Evolutionary conservation across 1,140 invertebrate species (phyloP).

Genomic region (Chrysopa pallens): DNA sequence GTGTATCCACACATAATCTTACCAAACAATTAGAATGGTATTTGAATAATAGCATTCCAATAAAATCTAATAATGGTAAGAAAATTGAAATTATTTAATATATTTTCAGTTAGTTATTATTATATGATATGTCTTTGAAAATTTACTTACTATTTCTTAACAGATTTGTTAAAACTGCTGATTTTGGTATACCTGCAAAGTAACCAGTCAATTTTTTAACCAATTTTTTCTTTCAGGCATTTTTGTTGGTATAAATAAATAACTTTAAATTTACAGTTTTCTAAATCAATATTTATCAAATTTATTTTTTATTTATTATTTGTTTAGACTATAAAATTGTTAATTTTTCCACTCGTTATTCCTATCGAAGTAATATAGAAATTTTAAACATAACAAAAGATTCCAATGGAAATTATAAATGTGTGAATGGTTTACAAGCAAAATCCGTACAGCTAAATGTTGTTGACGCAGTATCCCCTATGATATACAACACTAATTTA

Average conservation of each 20-base stretch:
- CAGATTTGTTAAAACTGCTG: no score
- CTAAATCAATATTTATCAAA: no score
- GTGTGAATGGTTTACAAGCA: constrained; percentile 9
- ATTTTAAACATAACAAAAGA: constrained; percentile 7
- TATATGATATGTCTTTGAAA: no score
- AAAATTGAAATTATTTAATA: no score
- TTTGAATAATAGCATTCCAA: constrained; percentile 5
- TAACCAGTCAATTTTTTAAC: no score
- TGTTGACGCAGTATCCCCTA: constrained; percentile 14
- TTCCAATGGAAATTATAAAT: constrained; percentile 13
- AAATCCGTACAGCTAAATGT: constrained; percentile 5
- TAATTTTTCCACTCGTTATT: constrained; percentile 11
- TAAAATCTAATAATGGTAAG: constrained; percentile 6
- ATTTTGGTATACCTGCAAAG: no score
- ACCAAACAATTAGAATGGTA: constrained; percentile 24
- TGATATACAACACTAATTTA: constrained; percentile 16
- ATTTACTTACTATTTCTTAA: no score
- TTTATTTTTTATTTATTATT: no score
- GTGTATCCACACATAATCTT: constrained; percentile 32
- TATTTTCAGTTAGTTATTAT: no score
- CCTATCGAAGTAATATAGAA: constrained; percentile 8
- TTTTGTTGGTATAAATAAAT: no score
- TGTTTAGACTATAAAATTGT: constrained; percentile 3
- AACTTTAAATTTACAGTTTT: no score
- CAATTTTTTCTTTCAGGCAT: no score